These are phyloP conservation scores for roundworm (Caenorhabditis elegans) DNA, from an alignment of 1,140 invertebrate genomes.

Conservation along the genomic window WBcel235 BX284606.5:2968001-2968500, in stretches of 20 bases:
- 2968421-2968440: too few species aligned
- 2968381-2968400: too few species aligned
- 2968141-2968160: not conserved
- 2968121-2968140: not conserved
- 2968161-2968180: not conserved
- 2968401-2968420: too few species aligned
- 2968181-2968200: not conserved
- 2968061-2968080: too few species aligned
- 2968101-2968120: not conserved
- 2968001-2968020: too few species aligned
- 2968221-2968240: slow-evolving; percentile 6
- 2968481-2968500: too few species aligned
- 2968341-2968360: too few species aligned
- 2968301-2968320: not conserved
- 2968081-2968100: slow-evolving; percentile 21
- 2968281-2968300: not conserved
- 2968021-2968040: too few species aligned
- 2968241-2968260: not conserved
- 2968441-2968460: too few species aligned
- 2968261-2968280: slow-evolving; percentile 15
- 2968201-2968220: not conserved
- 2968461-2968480: too few species aligned
- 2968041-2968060: too few species aligned
- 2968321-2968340: not conserved
- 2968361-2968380: too few species aligned